Conservation (phyloP, 2,113 vertebrate species). For the Menura novaehollandiae region DNA sequence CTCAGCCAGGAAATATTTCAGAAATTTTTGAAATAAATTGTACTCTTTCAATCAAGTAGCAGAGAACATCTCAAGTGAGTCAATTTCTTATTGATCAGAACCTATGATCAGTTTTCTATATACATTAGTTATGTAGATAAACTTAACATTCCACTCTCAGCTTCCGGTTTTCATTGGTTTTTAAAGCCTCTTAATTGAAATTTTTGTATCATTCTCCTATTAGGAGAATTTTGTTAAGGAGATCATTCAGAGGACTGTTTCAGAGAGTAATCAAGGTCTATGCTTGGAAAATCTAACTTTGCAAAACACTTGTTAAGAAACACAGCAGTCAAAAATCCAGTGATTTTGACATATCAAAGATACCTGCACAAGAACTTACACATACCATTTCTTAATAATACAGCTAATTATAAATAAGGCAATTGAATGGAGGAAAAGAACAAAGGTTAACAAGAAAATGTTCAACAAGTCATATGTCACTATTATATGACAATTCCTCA, state of each 20-base stretch:
- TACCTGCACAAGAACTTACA: background rate
- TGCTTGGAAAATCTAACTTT: background rate
- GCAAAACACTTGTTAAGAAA: background rate
- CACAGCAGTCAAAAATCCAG: background rate
- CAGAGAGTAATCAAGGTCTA: background rate
- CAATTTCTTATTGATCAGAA: background rate
- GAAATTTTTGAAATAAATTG: background rate
- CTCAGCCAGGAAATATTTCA: background rate
- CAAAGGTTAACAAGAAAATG: background rate
- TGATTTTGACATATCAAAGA: background rate
- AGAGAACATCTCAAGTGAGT: background rate
- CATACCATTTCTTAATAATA: background rate
- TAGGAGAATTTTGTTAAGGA: background rate
- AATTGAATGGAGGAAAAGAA: background rate
- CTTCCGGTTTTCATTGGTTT: background rate
- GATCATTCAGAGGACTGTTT: background rate
- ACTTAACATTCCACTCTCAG: background rate
- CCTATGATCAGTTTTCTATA: background rate
- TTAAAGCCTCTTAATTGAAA: background rate
- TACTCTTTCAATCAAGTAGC: background rate
- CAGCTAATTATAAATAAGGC: background rate
- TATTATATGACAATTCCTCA: background rate
- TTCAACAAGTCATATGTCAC: background rate
- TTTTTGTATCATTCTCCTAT: background rate
- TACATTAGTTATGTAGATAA: background rate